A percentile compares a stretch with the other conserved stretches of the same genome.
These are phyloP conservation scores for Baryphthengus martii DNA, from an alignment of 2,113 vertebrate genomes.

Conservation along the genomic window DNA sequence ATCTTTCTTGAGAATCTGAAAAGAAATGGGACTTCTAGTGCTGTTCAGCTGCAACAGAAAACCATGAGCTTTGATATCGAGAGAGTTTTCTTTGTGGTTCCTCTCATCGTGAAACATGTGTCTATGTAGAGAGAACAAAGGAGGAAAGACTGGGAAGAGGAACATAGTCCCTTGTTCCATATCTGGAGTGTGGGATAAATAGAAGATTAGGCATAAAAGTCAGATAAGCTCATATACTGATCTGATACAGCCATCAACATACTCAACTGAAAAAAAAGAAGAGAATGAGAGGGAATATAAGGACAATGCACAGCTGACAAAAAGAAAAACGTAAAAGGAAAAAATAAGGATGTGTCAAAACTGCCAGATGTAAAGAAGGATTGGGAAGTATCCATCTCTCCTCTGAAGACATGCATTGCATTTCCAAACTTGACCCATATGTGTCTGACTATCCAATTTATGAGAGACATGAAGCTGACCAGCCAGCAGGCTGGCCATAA, in stretches of 20 bases:
- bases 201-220: neutral
- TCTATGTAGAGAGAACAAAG: neutral
- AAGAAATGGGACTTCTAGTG: neutral
- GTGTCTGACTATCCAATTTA: constrained; percentile 63
- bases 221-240: neutral
- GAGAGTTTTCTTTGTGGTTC: neutral
- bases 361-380: neutral
- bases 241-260: neutral
- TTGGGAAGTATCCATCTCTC: neutral
- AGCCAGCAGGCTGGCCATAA: constrained; percentile 23
- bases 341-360: neutral
- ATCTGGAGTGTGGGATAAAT: neutral
- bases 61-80: neutral
- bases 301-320: neutral
- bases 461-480: constrained; percentile 8
- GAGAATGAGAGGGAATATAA: neutral
- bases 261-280: neutral
- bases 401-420: neutral
- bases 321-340: neutral
- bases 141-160: neutral
- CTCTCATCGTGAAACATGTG: neutral
- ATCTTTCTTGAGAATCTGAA: neutral
- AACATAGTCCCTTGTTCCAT: neutral
- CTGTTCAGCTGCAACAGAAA: neutral
- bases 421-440: constrained; percentile 58